These are phyloP conservation scores for Lasius fuliginosus DNA, from an alignment of 2,888 invertebrate species.

Conservation along the genomic window DNA sequence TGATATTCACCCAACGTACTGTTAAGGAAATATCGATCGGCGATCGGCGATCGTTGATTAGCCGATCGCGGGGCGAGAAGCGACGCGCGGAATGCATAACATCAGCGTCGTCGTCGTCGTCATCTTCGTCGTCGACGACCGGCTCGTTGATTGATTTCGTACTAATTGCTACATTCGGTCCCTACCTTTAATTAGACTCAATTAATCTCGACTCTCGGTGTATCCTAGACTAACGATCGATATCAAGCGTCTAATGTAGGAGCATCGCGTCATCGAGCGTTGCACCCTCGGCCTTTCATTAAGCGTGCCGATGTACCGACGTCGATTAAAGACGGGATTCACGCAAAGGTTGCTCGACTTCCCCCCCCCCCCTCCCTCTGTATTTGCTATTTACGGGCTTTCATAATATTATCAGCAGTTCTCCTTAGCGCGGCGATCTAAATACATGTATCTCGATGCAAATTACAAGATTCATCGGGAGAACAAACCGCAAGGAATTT, in stretches of 20 bases:
- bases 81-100: slow-evolving; percentile 20
- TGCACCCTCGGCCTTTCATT: slow-evolving; percentile 64
- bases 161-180: slow-evolving; percentile 81
- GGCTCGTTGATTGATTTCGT: slow-evolving; percentile 81
- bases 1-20: neutral
- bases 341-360: slow-evolving; percentile 31
- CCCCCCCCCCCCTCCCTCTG: neutral
- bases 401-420: neutral
- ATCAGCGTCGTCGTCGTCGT: neutral
- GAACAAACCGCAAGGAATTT: neutral
- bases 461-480: neutral
- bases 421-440: neutral
- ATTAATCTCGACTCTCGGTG: slow-evolving; percentile 79
- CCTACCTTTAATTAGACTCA: slow-evolving; percentile 81
- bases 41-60: slow-evolving; percentile 14
- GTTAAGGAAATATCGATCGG: neutral
- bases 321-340: slow-evolving; percentile 68
- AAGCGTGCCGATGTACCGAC: slow-evolving; percentile 44
- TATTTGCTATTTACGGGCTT: slow-evolving; percentile 10
- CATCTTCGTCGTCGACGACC: slow-evolving; percentile 10
- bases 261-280: slow-evolving; percentile 39
- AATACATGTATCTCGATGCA: neutral
- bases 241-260: slow-evolving; percentile 71
- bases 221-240: slow-evolving; percentile 71
- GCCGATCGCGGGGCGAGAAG: slow-evolving; percentile 12